Conservation (phyloP, 2,888 invertebrate genomes). For the Mayetiola destructor region DNA sequence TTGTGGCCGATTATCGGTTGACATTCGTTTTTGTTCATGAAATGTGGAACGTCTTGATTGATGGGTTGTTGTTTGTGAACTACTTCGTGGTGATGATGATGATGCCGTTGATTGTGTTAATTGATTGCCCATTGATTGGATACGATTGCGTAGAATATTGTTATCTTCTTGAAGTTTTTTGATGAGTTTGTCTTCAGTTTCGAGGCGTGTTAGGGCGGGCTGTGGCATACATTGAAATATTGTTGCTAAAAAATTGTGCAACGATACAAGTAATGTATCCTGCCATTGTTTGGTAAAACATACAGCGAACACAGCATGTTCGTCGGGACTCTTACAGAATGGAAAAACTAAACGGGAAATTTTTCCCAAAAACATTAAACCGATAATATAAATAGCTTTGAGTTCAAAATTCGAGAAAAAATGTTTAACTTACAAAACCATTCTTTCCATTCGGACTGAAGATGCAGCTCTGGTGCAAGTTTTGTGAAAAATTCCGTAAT, state of each 20-base stretch:
- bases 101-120: background rate
- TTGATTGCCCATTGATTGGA: constrained; percentile 33
- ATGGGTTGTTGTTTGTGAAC: constrained; percentile 14
- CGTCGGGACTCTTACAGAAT: constrained; percentile 81
- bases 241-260: constrained; percentile 85
- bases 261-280: constrained; percentile 75
- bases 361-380: background rate
- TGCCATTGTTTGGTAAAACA: constrained; percentile 93
- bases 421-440: constrained; percentile 74
- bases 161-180: constrained; percentile 75
- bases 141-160: constrained; percentile 46
- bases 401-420: background rate
- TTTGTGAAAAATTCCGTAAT: constrained; percentile 79
- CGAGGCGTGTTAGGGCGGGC: constrained; percentile 71
- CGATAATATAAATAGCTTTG: background rate
- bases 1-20: constrained; percentile 29
- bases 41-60: constrained; percentile 17
- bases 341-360: constrained; percentile 57
- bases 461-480: constrained; percentile 74
- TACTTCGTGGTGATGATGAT: constrained; percentile 15
- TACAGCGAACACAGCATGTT: constrained; percentile 69
- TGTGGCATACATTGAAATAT: constrained; percentile 77
- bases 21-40: constrained; percentile 15
- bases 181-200: constrained; percentile 68
- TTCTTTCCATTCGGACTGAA: constrained; percentile 86